These are phyloP conservation scores for western clawed frog (Xenopus tropicalis) DNA, from an alignment of 2,113 vertebrate species.

Conservation along the genomic window DNA sequence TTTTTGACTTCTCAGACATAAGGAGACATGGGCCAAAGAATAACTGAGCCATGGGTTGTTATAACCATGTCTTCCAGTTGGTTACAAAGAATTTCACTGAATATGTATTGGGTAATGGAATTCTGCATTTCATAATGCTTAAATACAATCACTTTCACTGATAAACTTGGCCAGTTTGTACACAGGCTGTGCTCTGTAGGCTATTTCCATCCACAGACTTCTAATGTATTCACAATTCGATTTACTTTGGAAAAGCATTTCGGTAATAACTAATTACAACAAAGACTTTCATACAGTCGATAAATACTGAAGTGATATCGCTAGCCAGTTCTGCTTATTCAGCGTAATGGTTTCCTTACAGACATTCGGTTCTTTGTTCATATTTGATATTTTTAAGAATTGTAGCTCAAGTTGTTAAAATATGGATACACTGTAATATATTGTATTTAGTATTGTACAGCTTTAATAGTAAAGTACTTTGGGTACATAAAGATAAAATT, in stretches of 20 bases:
- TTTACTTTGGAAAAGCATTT: not conserved
- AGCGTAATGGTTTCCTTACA: not conserved
- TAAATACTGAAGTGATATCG: not conserved
- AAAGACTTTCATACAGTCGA: not conserved
- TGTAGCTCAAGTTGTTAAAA: constrained; percentile 8
- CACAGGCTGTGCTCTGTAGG: not conserved
- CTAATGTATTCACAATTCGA: not conserved
- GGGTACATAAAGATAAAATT: constrained; percentile 29
- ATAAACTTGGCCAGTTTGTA: not conserved
- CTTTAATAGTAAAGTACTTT: constrained; percentile 35
- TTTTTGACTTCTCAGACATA: no score
- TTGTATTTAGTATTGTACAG: constrained; percentile 38
- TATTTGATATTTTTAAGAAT: constrained; percentile 16
- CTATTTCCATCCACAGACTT: not conserved
- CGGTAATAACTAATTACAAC: not conserved
- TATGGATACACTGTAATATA: constrained; percentile 25
- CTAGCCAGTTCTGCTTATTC: not conserved
- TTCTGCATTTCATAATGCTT: not conserved
- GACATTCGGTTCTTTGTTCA: not conserved
- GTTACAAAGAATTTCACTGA: not conserved
- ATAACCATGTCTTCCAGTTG: not conserved
- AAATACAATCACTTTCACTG: not conserved
- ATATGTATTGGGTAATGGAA: not conserved
- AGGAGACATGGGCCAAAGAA: not conserved
- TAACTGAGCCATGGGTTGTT: not conserved